A percentile compares a stretch with the other conserved stretches of the same genome.
Evolutionary conservation across 2,888 invertebrate species (phyloP).

Genomic region (Tenthredo scrophulariae): DNA sequence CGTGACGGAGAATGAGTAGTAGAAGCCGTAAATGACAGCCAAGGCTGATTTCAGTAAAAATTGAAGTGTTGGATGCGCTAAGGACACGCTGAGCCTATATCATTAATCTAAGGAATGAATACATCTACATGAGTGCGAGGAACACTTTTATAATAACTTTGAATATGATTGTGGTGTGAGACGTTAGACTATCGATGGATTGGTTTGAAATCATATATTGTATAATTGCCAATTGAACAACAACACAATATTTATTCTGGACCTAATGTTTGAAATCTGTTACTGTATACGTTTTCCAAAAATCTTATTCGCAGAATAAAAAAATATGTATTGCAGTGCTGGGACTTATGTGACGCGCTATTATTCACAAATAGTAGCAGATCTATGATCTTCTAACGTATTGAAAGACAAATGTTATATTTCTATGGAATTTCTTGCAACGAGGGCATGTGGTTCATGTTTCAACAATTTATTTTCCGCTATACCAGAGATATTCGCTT

Average conservation of each 20-base stretch:
- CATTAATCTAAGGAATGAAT: background rate
- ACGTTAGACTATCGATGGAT: too few relatives aligned
- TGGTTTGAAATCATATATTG: too few relatives aligned
- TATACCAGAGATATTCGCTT: background rate
- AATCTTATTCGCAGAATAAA: too few relatives aligned
- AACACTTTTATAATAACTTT: background rate
- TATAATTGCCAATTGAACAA: too few relatives aligned
- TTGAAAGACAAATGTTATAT: background rate
- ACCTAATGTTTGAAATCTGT: background rate
- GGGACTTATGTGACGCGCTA: too few relatives aligned
- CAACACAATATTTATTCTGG: too few relatives aligned
- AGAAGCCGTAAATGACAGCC: background rate
- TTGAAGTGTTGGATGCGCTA: background rate
- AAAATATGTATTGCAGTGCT: too few relatives aligned
- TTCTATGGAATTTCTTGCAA: background rate
- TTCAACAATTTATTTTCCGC: background rate
- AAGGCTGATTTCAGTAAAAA: background rate
- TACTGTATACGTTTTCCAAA: too few relatives aligned
- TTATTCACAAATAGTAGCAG: background rate
- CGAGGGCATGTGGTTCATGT: background rate
- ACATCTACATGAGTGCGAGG: background rate
- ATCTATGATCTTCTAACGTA: background rate
- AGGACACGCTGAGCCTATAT: background rate
- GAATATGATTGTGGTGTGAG: too few relatives aligned
- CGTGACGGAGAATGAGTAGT: background rate